Conservation (phyloP, 2,113 vertebrate genomes). For the Hassar affinis region DNA sequence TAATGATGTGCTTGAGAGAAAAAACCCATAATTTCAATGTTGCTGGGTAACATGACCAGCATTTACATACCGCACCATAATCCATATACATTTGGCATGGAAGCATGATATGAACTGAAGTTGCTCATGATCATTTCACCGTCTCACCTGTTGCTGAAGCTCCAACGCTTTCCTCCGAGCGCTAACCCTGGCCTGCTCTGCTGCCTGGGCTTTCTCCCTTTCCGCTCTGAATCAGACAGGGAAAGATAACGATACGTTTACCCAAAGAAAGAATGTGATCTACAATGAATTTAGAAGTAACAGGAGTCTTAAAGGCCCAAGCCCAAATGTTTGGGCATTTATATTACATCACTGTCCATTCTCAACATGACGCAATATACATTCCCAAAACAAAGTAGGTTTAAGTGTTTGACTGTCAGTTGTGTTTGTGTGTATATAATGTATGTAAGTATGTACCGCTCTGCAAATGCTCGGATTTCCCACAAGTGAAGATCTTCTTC, state of each 20-base stretch:
- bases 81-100: too few species aligned
- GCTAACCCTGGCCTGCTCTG: slow-evolving; percentile 88
- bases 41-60: too few species aligned
- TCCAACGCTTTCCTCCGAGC: slow-evolving; percentile 83
- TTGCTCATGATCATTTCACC: not conserved
- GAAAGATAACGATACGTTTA: not conserved
- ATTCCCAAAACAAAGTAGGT: not conserved
- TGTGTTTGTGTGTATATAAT: not conserved
- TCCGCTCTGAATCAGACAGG: slow-evolving; percentile 77
- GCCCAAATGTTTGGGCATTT: too few species aligned
- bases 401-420: not conserved
- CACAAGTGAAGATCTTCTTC: slow-evolving; percentile 97
- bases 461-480: slow-evolving; percentile 98
- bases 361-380: not conserved
- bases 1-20: too few species aligned
- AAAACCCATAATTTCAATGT: too few species aligned
- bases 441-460: slow-evolving; percentile 75
- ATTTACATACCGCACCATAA: too few species aligned
- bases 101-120: too few species aligned
- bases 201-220: slow-evolving; percentile 91
- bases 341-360: too few species aligned
- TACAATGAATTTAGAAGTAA: not conserved
- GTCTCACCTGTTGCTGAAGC: slow-evolving; percentile 81
- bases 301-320: not conserved
- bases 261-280: not conserved